phyloP scores from a whole-genome alignment of 2,888 invertebrate species.

The Odontothrips loti region DNA sequence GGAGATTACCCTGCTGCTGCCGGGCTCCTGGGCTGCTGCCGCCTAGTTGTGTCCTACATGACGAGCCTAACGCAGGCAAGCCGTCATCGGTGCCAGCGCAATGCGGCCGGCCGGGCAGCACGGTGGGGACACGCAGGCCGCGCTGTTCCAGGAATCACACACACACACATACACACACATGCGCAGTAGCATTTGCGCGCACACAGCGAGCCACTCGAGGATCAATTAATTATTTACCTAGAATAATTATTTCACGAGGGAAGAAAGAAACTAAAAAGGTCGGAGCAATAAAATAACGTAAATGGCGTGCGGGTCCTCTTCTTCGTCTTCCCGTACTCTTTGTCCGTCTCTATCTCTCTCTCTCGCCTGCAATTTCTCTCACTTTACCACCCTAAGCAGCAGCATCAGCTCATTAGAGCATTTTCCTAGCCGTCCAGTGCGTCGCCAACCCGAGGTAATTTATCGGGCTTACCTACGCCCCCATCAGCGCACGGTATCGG shows the following conservation, averaged over 20 bases:
- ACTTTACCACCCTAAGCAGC: background rate
- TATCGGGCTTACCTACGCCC: too few species aligned
- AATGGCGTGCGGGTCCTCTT: background rate
- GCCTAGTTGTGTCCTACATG: too few species aligned
- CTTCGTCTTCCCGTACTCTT: background rate
- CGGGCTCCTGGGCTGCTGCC: too few species aligned
- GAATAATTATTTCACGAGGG: slow-evolving; percentile 13
- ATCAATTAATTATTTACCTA: slow-evolving; percentile 27
- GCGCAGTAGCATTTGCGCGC: background rate
- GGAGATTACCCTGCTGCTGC: too few species aligned
- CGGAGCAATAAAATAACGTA: background rate
- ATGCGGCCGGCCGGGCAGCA: too few species aligned
- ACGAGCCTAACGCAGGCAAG: too few species aligned
- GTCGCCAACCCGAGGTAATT: too few species aligned
- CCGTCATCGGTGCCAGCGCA: too few species aligned
- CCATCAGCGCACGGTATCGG: too few species aligned
- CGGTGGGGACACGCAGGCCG: background rate
- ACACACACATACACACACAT: background rate
- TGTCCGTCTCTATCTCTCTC: background rate
- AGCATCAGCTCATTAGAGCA: background rate
- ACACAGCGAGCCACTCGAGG: background rate
- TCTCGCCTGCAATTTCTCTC: too few species aligned
- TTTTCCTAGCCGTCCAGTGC: background rate
- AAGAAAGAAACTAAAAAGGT: background rate
- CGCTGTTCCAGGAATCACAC: background rate